Evolutionary conservation across 2,113 vertebrate species (phyloP).

Genomic region (Fulmarus glacialis): DNA sequence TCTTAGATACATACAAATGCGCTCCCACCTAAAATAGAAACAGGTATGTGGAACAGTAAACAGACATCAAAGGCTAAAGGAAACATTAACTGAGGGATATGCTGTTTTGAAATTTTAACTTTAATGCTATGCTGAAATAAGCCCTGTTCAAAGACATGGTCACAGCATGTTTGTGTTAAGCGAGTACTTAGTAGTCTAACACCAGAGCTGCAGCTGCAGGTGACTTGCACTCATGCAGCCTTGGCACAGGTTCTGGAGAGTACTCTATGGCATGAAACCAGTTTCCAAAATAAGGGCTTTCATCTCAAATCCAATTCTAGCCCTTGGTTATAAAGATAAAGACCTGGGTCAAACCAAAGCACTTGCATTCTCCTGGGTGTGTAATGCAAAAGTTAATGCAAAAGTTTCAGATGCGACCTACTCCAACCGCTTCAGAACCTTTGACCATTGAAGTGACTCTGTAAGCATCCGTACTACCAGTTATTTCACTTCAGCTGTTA

Average conservation of each 20-base stretch:
- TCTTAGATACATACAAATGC: background rate
- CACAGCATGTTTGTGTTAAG: slow-evolving; percentile 8
- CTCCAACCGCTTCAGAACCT: background rate
- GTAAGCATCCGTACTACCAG: background rate
- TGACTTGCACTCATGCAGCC: background rate
- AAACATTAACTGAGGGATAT: background rate
- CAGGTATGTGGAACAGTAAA: slow-evolving; percentile 46
- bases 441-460: background rate
- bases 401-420: background rate
- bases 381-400: background rate
- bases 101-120: slow-evolving; percentile 8
- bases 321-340: background rate
- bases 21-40: slow-evolving; percentile 39
- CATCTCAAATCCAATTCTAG: background rate
- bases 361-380: background rate
- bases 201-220: background rate
- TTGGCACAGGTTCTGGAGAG: background rate
- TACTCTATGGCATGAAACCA: background rate
- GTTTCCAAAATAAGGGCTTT: background rate
- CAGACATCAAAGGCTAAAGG: slow-evolving; percentile 15
- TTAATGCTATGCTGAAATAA: background rate
- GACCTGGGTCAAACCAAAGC: background rate
- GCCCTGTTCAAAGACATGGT: background rate
- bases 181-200: background rate
- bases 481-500: background rate